phyloP scores from a whole-genome alignment of 64 coral and sea anemone species.

The Stichodactyla helianthus region DNA sequence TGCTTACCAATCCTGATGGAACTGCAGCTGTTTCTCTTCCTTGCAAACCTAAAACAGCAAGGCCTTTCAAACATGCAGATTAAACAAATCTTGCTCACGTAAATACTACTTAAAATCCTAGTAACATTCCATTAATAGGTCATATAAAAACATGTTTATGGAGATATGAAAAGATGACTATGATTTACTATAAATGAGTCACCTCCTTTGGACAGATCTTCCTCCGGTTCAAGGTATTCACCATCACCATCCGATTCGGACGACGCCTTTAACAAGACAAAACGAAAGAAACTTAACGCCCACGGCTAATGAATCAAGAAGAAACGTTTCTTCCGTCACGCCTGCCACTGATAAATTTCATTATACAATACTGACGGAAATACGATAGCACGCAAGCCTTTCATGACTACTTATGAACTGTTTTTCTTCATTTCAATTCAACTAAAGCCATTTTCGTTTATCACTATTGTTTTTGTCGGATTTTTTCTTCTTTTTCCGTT shows the following conservation, averaged over 20 bases:
- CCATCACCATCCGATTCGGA: constrained; percentile 2
- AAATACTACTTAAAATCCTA: not conserved
- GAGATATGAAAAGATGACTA: not conserved
- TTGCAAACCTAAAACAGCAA: constrained; percentile 8
- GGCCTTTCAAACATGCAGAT: not conserved
- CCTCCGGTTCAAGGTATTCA: constrained; percentile 53
- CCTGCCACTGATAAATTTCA: too few relatives aligned
- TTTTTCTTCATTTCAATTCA: too few relatives aligned
- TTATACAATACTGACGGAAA: too few relatives aligned
- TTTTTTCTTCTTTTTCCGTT: too few relatives aligned
- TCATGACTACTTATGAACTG: too few relatives aligned
- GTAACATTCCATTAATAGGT: not conserved
- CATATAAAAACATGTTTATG: not conserved
- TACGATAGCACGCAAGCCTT: too few relatives aligned
- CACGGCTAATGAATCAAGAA: not conserved
- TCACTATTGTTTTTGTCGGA: too few relatives aligned
- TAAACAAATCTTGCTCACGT: not conserved
- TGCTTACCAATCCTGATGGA: not conserved
- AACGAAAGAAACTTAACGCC: not conserved
- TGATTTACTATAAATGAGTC: not conserved
- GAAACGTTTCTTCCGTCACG: not conserved
- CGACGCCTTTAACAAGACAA: not conserved
- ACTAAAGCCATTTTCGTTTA: too few relatives aligned
- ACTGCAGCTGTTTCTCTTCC: not conserved
- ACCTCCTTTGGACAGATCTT: constrained; percentile 5